Evolutionary conservation across 2,797 vertebrate genomes (phyloP).

Genomic region (Hippoglossus hippoglossus): DNA sequence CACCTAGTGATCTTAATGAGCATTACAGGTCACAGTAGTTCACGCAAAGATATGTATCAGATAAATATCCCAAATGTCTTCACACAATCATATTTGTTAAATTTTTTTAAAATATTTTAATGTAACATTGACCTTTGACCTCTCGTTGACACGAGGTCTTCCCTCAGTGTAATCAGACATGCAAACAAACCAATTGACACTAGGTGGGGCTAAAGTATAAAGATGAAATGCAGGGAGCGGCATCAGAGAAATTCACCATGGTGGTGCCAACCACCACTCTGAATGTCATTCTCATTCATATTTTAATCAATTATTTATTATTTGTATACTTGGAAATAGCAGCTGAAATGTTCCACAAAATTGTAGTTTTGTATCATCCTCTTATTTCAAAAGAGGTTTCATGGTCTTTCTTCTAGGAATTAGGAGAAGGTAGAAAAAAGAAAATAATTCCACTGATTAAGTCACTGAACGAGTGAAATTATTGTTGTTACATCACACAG

Average conservation of each 20-base stretch:
- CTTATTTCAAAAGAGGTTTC: not conserved
- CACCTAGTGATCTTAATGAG: slow-evolving; percentile 38
- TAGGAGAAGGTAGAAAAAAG: not conserved
- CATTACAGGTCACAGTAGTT: slow-evolving; percentile 25
- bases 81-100: not conserved
- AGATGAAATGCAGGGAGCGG: slow-evolving; percentile 21
- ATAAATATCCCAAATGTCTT: not conserved
- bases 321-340: slow-evolving; percentile 1
- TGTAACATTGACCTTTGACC: slow-evolving; percentile 7
- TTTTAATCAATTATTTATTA: slow-evolving; percentile 2
- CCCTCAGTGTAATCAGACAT: not conserved
- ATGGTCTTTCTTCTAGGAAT: not conserved
- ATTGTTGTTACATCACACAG: slow-evolving; percentile 11
- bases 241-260: not conserved
- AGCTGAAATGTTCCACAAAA: slow-evolving; percentile 3
- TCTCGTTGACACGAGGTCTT: slow-evolving; percentile 3
- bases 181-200: slow-evolving; percentile 40
- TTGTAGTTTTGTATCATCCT: not conserved
- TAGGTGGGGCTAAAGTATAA: slow-evolving; percentile 74
- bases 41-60: not conserved
- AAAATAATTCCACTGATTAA: not conserved
- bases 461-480: not conserved
- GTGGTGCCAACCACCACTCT: not conserved
- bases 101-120: not conserved
- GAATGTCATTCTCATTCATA: not conserved